These are phyloP conservation scores for Tympanoctomys barrerae DNA, from an alignment of 2,797 vertebrate species.

Conservation along the genomic window DNA sequence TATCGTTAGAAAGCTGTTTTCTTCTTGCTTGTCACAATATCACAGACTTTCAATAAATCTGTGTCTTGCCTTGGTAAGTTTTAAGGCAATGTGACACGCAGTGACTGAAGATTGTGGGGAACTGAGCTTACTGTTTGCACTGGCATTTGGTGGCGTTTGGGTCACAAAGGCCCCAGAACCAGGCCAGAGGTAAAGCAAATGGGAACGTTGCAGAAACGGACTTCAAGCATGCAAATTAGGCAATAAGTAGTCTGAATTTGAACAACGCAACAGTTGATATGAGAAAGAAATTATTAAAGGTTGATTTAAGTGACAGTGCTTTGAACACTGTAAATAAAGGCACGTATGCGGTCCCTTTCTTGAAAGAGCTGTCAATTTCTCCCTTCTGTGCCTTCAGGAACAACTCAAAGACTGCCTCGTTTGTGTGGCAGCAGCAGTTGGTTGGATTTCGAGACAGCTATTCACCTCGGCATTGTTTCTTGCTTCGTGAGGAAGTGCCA, in stretches of 20 bases:
- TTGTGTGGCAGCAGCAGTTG: constrained; percentile 65
- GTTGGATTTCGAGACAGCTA: constrained; percentile 66
- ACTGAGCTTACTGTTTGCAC: not conserved
- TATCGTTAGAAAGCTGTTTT: constrained; percentile 50
- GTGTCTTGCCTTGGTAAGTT: constrained; percentile 42
- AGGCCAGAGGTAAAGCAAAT: constrained; percentile 53
- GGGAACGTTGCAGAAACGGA: constrained; percentile 60
- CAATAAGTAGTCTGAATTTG: not conserved
- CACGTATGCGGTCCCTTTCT: constrained; percentile 66
- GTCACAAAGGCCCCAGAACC: constrained; percentile 1
- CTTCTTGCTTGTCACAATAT: not conserved
- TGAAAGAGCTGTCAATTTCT: constrained; percentile 74
- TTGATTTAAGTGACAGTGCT: constrained; percentile 64
- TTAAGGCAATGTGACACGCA: not conserved
- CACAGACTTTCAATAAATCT: constrained; percentile 62
- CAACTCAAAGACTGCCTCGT: constrained; percentile 61
- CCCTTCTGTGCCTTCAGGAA: constrained; percentile 62
- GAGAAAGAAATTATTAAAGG: constrained; percentile 66
- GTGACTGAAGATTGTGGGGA: not conserved
- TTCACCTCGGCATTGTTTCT: constrained; percentile 64
- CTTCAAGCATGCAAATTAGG: constrained; percentile 50
- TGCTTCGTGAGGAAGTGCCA: constrained; percentile 69
- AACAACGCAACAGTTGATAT: constrained; percentile 64
- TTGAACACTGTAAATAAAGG: constrained; percentile 72
- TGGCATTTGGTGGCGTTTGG: constrained; percentile 38